Evolutionary conservation across 2,888 invertebrate genomes (phyloP), one percentile per base, ranked within the genome.

Genomic region (Noctua comes): DNA sequence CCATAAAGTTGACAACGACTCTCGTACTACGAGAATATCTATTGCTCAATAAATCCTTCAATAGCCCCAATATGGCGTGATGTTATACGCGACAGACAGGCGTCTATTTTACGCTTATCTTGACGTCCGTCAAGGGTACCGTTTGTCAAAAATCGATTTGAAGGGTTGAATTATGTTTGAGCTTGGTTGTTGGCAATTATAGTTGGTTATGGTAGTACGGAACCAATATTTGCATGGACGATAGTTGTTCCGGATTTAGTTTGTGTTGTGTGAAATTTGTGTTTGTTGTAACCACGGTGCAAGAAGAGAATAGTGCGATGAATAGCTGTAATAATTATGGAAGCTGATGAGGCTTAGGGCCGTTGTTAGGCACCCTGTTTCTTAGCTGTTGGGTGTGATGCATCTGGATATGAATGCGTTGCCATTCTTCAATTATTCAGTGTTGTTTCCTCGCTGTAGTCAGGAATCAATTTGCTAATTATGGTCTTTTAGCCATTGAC

Each of bases 1-100:
- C 76, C 79, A 85, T 88, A 85, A 87, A 89, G 59, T 82, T 81
- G 80, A 84, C 84, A 89, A 83, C 79, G 76, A 72, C 80, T n/a
- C 84, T 80, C 70, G 68, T 65, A 36, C 68, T 72, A 73, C 73
- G 80, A 76, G 75, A 80, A 88, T 86, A 85, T 88, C 86, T 89
- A 84, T 87, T 79, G 80, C 80, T 76, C 84, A 84, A 90, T 90
- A 90, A 90, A 90, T 90, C 81, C 74, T 74, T 87, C 79, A 78
- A 79, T 77, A 74, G 81, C 86, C 66, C 75, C 79, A 83, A 84
- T 83, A 81, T 77, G 70, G 78, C 24, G 81, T 72, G 51, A 82
- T 80, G 74, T 75, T 79, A 83, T 76, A 77, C 79, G 78, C 82
- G 86, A 65, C 87, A 87, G 84, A 77, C 82, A 84, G 85, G 80